Evolutionary conservation across 1,140 invertebrate species (phyloP), one percentile per base, ranked within the genome.

Genomic region (Rhopalosiphum maidis): DNA sequence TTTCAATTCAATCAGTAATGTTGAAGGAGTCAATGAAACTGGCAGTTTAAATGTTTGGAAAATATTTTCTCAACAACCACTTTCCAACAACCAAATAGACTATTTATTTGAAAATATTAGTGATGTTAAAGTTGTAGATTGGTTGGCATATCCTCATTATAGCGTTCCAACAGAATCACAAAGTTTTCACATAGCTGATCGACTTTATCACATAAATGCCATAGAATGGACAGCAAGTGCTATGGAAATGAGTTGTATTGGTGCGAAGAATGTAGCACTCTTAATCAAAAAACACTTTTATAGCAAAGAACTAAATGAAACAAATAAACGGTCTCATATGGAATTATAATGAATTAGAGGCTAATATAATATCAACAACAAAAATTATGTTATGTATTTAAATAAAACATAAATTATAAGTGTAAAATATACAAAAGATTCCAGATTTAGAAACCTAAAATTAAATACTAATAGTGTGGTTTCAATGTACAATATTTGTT

Each of bases 241-340:
- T 0, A 97, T 97, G 96, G 97, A 97, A 95, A 97, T 97, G 96
- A 96, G 96, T 95, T 95, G 96, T 35, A 96, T 97, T 93, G 96
- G 95, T 87, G 97, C 95, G 2, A 96, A 96, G 95, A 97, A 97
- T 95, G 96, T 96, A 55, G 97, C 97, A 35, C 95, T 97, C 89
- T 95, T 94, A 60, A 83, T 93, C 21, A 68, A 93, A 48, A 93
- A 94, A 83, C 60, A 93, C 22, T 37, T 93, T 15, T 1, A 93
- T 9, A n/a, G 15, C 4, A 22, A 86, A 21, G 22, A 41, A 68
- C 89, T 30, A n/a, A 86, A 86, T 43, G 46, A 37, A 85, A 92
- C 91, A 48, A 54, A 0, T 9, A 25, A 54, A 83, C 5, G 23
- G 82, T 30, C 15, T 51, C 91, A 23, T 55, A 21, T 21, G 37